Conservation (phyloP, 2,888 invertebrate genomes). For the Electrophaes corylata region DNA sequence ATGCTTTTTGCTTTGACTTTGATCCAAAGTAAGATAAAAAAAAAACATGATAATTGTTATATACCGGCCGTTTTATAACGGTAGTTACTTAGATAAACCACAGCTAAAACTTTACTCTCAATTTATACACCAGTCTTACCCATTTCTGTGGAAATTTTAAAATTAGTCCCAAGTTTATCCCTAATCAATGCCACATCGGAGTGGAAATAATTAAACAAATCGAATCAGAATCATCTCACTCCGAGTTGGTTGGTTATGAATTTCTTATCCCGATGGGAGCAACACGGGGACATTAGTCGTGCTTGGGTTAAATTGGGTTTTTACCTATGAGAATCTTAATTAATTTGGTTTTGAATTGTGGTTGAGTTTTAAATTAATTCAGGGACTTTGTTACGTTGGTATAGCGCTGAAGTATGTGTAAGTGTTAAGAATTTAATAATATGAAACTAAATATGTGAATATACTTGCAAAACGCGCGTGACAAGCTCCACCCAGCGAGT, state of each 20-base stretch:
- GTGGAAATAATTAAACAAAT: slow-evolving; percentile 37
- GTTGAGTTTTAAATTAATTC: slow-evolving; percentile 6
- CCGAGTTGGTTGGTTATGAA: slow-evolving; percentile 36
- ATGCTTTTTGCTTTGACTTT: too few relatives aligned
- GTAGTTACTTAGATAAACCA: neutral
- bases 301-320: slow-evolving; percentile 31
- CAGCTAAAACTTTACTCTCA: neutral
- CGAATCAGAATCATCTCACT: slow-evolving; percentile 39
- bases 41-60: too few relatives aligned
- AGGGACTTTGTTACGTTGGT: neutral
- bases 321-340: slow-evolving; percentile 27
- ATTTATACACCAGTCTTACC: slow-evolving; percentile 2
- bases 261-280: slow-evolving; percentile 38
- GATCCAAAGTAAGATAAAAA: too few relatives aligned
- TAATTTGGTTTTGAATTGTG: slow-evolving; percentile 21
- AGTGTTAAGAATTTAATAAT: neutral
- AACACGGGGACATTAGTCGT: slow-evolving; percentile 33
- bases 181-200: slow-evolving; percentile 21
- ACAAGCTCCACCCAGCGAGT: too few relatives aligned
- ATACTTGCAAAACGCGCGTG: neutral
- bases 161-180: slow-evolving; percentile 24
- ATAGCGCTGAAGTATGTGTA: neutral
- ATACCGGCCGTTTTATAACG: neutral
- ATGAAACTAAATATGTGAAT: too few relatives aligned
- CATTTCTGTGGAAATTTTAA: slow-evolving; percentile 8